Evolutionary conservation across 1,140 invertebrate species (phyloP), one percentile per base, ranked within the genome.

Genomic region (Ips typographus): DNA sequence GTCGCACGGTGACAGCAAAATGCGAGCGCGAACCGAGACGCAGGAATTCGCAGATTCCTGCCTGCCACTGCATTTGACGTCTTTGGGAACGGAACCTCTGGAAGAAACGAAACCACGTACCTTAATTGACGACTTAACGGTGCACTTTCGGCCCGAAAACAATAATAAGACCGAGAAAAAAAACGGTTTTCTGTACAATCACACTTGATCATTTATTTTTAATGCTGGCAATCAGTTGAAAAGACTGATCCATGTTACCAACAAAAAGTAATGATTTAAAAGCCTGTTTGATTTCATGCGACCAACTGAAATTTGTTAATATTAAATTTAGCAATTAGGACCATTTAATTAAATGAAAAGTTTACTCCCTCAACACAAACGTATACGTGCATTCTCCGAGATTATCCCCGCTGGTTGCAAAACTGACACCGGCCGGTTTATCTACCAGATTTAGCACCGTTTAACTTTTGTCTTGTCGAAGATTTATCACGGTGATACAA

Each of bases 1-100:
- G 58, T 63, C 68, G 67, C 75, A 22, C 73, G 72, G 69, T 77
- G 76, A 77, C 76, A 77, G 75, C 75, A 77, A 77, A 77, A 77
- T 77, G 75, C 76, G 75, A 75, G 75, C 67, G 57, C 71, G 65
- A 69, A 72, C 71, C 58, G 58, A 70, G 68, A 57, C 70, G 67
- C 59, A 70, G 65, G 68, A 71, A 70, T 61, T 69, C 63, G 52
- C 63, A 43, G 53, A 65, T 65, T 65, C 63, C 63, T 65, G 37
- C 61, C 22, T 52, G 61, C 47, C 53, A 65, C 51, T 40, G 61
- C 44, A 22, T 49, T 49, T 49, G 44, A 49, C 44, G 61, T 40
- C 61, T 40, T 60, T 52, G 44, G 61, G 49, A 52, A 63, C 44
- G 22, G 41, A 47, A 43, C 49, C 61, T 37, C 55, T 47, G 61